Base-by-base conservation (phyloP, 2,113 vertebrate species). In the Halcyon malimbica region DNA sequence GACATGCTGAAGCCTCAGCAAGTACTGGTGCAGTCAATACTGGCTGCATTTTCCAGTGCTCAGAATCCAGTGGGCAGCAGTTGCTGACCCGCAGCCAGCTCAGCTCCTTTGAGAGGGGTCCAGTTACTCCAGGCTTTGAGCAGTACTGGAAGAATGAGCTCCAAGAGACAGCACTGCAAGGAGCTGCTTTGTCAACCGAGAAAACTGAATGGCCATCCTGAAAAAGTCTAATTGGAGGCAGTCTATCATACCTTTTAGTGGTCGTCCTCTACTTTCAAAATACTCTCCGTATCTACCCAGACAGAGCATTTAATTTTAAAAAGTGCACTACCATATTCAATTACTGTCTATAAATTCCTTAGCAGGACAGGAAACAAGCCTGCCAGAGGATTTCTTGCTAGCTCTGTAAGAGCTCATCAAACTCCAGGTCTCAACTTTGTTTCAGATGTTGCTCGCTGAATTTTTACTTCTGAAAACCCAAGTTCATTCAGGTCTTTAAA, bases 141-240 rank as follows among this genome's bases (percentile, higher is more conserved):
- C 39, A 76, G 50, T 13, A 25, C 39, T n/a, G 39, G 67, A 60
- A 83, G 57, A 83, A 82, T 0, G 2, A 63, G 7, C 23, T 63
- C 51, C 10, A 2, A 88, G 62, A 63, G 37, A 13, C 53, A 82
- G 42, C 0, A 0, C 21, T 54, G 42, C 5, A 0, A 77, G 39
- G 9, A 53, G 54, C 5, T 0, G 0, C 70, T 69, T 77, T 51
- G 16, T 54, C 73, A 79, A 4, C 33, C 7, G 1, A 11, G 51
- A 68, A 18, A 93, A 48, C 23, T 21, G 35, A 65, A 57, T 21
- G 21, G 21, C 37, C 59, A 74, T 9, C 42, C 53, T 33, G 14
- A 78, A 67, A 87, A 42, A 20, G 17, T 35, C 29, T 26, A 8
- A 57, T 33, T 0, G 0, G 44, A 11, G 11, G 11, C 6, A 39